Evolutionary conservation across 2,797 vertebrate species (phyloP).

Genomic region (Brachymystax lenok): DNA sequence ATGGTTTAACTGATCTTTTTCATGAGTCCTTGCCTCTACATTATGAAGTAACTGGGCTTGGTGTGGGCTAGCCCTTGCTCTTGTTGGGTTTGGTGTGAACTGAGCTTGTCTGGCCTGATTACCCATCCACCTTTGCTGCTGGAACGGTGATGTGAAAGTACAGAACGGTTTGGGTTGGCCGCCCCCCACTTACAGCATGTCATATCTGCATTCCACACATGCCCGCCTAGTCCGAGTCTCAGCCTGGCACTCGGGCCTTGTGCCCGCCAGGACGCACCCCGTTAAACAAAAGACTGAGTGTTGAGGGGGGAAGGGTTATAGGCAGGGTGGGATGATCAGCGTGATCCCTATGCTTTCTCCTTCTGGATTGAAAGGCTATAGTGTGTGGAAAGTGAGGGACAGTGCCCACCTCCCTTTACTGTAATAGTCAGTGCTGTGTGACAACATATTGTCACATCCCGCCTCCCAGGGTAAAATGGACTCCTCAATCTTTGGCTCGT

Average conservation of each 20-base stretch:
- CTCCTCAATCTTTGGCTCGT: slow-evolving; percentile 12
- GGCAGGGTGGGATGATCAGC: slow-evolving; percentile 48
- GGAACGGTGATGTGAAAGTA: too few species aligned
- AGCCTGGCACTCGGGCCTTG: slow-evolving; percentile 65
- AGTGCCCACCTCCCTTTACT: slow-evolving; percentile 1
- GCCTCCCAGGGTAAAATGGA: slow-evolving; percentile 42
- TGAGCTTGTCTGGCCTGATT: too few species aligned
- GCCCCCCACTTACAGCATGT: slow-evolving; percentile 23
- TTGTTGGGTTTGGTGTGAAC: too few species aligned
- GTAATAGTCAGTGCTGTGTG: slow-evolving; percentile 27
- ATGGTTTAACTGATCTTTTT: not conserved
- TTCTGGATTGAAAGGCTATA: slow-evolving; percentile 7
- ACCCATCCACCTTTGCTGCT: too few species aligned
- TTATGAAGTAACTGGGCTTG: too few species aligned
- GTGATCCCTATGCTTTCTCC: slow-evolving; percentile 21
- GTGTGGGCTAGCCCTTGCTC: too few species aligned
- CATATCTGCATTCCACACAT: slow-evolving; percentile 68
- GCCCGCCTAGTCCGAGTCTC: slow-evolving; percentile 62
- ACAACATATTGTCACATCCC: slow-evolving; percentile 47
- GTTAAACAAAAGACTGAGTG: slow-evolving; percentile 70
- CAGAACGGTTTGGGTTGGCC: not conserved
- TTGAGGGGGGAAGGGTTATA: slow-evolving; percentile 40
- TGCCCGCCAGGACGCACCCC: slow-evolving; percentile 31
- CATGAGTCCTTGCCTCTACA: too few species aligned
- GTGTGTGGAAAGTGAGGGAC: slow-evolving; percentile 9